These are phyloP conservation scores for Drosophila setifemur DNA, from an alignment of 1,140 invertebrate genomes.

Conservation along the genomic window DNA sequence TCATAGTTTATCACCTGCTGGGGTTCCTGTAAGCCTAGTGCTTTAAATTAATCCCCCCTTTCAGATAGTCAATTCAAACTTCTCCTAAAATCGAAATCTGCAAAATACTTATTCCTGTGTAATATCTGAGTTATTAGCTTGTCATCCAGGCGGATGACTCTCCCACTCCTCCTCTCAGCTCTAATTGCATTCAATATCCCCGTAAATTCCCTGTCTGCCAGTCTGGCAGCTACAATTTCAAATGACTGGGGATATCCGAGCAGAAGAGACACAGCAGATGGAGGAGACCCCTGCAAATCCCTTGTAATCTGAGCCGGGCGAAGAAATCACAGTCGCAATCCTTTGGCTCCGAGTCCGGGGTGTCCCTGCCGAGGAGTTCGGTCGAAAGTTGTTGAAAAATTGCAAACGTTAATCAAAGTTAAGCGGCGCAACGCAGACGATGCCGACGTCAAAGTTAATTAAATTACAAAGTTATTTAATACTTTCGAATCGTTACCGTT, in stretches of 20 bases:
- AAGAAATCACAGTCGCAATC: conserved; percentile 63
- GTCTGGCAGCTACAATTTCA: conserved; percentile 36
- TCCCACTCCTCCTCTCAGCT: background rate
- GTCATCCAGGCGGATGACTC: conserved; percentile 14
- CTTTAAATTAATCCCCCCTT: too few species aligned
- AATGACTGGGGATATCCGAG: conserved; percentile 3
- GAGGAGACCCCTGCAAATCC: conserved; percentile 43
- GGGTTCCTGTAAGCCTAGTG: too few species aligned
- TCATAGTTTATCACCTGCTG: too few species aligned
- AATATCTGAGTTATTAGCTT: conserved; percentile 23
- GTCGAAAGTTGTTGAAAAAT: conserved; percentile 78
- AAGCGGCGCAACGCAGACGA: conserved; percentile 55
- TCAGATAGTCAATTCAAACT: background rate
- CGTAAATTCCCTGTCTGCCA: background rate
- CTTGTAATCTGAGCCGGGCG: conserved; percentile 64
- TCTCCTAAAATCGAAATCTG: background rate
- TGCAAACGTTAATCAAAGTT: conserved; percentile 79
- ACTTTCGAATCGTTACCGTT: conserved; percentile 68
- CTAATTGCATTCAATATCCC: conserved; percentile 29
- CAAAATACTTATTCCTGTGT: background rate
- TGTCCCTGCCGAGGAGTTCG: conserved; percentile 49
- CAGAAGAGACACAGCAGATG: too few species aligned
- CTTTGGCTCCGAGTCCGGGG: conserved; percentile 34
- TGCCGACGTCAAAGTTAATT: conserved; percentile 76
- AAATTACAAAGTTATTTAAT: conserved; percentile 81